Percentiles rank a stretch among this genome's conserved stretches.
Conservation (phyloP, 2,797 vertebrate species). For the Coendou prehensilis region DNA sequence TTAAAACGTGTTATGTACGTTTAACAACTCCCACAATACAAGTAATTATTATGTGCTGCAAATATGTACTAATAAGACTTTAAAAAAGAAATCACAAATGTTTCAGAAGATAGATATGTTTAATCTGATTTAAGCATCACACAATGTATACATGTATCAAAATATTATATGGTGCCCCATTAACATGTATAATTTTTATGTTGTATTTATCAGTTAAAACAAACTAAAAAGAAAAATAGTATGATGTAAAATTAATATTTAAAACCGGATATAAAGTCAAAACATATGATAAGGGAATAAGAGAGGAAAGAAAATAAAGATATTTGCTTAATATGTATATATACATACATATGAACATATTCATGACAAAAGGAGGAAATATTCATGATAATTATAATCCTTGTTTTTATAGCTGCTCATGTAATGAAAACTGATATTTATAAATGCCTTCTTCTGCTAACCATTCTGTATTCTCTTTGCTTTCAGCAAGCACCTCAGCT, state of each 20-base stretch:
- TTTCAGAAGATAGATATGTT: background rate
- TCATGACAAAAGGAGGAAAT: background rate
- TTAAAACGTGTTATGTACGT: background rate
- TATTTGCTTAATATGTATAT: background rate
- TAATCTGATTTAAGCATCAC: background rate
- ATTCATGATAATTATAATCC: background rate
- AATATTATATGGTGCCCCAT: background rate
- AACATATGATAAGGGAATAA: background rate
- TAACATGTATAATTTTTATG: background rate
- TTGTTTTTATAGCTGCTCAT: background rate
- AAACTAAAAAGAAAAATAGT: background rate
- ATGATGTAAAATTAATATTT: background rate
- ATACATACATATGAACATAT: background rate
- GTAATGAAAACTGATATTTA: background rate
- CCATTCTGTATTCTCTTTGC: background rate
- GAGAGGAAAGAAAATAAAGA: background rate
- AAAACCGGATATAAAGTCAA: background rate
- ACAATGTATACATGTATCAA: background rate
- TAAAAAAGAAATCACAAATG: background rate
- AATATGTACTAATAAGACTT: background rate
- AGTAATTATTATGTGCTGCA: background rate
- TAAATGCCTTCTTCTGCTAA: background rate
- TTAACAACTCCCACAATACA: background rate
- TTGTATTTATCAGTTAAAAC: background rate
- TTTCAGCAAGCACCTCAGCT: background rate